A percentile compares a stretch with the other conserved stretches of the same genome.
Evolutionary conservation across 92 coral and sea anemone species (phyloP).

Genomic region (Desmophyllum pertusum): DNA sequence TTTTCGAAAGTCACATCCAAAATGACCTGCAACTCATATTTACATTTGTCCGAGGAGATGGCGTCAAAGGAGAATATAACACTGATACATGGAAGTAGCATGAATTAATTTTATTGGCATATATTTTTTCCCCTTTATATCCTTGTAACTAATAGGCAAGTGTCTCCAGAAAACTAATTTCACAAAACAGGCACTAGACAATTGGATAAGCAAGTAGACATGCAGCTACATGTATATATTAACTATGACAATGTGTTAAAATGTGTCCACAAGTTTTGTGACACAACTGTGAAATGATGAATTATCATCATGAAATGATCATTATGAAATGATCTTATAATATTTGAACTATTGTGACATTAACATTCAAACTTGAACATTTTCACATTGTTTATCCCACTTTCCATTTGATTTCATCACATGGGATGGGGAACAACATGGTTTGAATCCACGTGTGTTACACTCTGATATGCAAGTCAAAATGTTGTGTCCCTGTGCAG

Average conservation of each 20-base stretch:
- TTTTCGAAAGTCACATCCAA: constrained; percentile 32
- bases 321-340: too few relatives aligned
- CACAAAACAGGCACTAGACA: too few relatives aligned
- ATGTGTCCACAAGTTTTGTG: too few relatives aligned
- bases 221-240: too few relatives aligned
- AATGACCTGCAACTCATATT: constrained; percentile 42
- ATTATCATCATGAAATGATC: too few relatives aligned
- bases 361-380: too few relatives aligned
- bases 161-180: background rate
- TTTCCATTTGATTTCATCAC: background rate
- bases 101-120: background rate
- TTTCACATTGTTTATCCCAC: background rate
- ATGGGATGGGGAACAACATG: constrained; percentile 29
- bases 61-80: background rate
- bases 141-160: background rate
- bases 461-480: constrained; percentile 46
- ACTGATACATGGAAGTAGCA: constrained; percentile 22
- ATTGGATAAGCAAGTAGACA: too few relatives aligned
- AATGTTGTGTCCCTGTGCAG: constrained; percentile 39
- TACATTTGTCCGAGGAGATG: constrained; percentile 31
- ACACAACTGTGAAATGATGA: too few relatives aligned
- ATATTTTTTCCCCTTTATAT: background rate
- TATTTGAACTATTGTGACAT: too few relatives aligned
- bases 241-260: too few relatives aligned
- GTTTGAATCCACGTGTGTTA: constrained; percentile 26